Percentiles rank a stretch among this genome's conserved stretches.
Evolutionary conservation across 1,140 invertebrate species (phyloP).

Genomic region (Pteromalus puparum): DNA sequence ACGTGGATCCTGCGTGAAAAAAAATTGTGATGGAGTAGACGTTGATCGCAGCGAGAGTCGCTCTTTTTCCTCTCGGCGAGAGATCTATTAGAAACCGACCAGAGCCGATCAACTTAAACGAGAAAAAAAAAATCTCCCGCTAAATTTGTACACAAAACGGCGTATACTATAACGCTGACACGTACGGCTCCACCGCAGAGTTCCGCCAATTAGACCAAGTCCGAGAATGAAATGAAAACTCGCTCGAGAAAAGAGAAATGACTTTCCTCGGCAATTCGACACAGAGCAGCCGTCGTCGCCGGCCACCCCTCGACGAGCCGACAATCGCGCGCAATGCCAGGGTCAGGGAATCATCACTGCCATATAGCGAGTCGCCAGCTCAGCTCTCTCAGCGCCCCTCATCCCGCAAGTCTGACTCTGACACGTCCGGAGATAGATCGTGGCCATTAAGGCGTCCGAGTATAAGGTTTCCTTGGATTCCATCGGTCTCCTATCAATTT

Average conservation of each 20-base stretch:
- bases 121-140: no score
- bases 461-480: slow-evolving; percentile 43
- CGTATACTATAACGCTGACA: neutral
- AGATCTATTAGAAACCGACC: neutral
- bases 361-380: neutral
- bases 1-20: no score
- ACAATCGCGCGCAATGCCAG: neutral
- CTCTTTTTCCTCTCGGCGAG: neutral
- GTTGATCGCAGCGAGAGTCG: neutral
- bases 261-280: neutral
- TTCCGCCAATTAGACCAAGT: neutral
- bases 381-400: neutral
- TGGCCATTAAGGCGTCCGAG: slow-evolving; percentile 40
- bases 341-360: slow-evolving; percentile 3
- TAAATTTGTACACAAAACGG: no score
- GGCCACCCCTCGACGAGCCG: neutral
- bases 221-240: neutral
- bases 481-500: slow-evolving; percentile 49
- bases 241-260: neutral
- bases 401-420: slow-evolving; percentile 48
- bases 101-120: no score
- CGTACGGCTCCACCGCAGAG: neutral
- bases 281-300: neutral
- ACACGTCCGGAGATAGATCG: slow-evolving; percentile 47
- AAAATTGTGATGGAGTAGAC: neutral